Base-by-base conservation (phyloP, 2,888 invertebrate species). In the Cryptocheilus praepositus region DNA sequence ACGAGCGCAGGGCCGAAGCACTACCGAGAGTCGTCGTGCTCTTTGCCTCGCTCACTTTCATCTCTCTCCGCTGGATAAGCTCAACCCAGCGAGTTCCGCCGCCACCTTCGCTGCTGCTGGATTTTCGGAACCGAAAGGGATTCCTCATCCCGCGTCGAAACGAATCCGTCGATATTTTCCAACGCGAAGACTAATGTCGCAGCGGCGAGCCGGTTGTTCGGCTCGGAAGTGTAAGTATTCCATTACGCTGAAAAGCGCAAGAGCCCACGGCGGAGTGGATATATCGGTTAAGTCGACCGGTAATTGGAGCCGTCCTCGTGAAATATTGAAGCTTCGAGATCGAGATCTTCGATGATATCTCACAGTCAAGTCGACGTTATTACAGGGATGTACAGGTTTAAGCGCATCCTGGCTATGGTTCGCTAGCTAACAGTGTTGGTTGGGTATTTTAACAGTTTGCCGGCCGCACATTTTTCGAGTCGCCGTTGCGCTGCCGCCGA, bases 251-350 rank as follows among this genome's bases (percentile, higher is more conserved):
- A 22, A 53, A 16, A 16, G 51, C 15, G 61, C 11, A 36, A 59
- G 44, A 57, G 45, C 64, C 54, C 59, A 55, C 54, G 15, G 55
- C 49, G 28, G 36, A 36, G 36, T 36, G 59, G 49, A 25, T 63
- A 45, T 25, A 57, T 67, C 61, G 46, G 56, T 56, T 64, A 66
- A 67, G 54, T 54, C 61, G 73, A 68, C 66, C 62, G 53, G 74
- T 57, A 70, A 76, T 69, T 69, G 62, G 49, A 54, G 13, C 60
- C 54, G 45, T 60, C 25, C 53, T n/a, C 46, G 25, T 67, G 64
- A 73, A 71, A 65, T 67, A 62, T 67, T 58, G 62, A 28, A 44
- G 52, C 52, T 18, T 61, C 61, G 21, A 57, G 52, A 70, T 67
- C 51, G 53, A 52, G 25, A 51, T 63, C 57, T 45, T 43, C 62